Evolutionary conservation across 1,140 invertebrate genomes (phyloP), one percentile per base, ranked within the genome.

Genomic region (Babylonia areolata): DNA sequence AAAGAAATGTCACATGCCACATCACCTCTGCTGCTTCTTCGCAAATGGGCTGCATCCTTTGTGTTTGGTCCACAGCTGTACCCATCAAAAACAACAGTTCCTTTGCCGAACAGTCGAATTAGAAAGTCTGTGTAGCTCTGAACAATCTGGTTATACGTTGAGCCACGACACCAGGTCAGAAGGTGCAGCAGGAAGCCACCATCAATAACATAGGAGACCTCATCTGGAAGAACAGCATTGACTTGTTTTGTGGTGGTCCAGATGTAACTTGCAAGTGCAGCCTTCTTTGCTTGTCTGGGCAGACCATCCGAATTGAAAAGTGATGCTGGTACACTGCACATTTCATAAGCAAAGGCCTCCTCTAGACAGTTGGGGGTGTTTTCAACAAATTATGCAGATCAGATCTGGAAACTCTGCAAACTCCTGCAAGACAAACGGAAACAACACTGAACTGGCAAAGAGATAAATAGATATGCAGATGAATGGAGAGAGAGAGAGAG

Each of bases 231-330:
- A 35, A 9, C 11, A 3, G 39, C 37, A 11, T 58, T 2, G 12
- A n/a, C 77, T 15, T 78, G 78, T 42, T 46, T 2, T 83, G 51
- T 12, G 28, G 37, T 35, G 20, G 58, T 69, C 88, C 84, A 89
- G 1, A 90, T 85, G 64, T 85, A 88, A 81, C 90, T 77, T 81
- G 87, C 71, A 17, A 90, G 40, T 20, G 51, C 3, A n/a, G 87
- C 11, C 51, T 3, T 42, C 9, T 28, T 37, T 42, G 35, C 77
- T 42, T 79, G 35, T 79, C 77, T 31, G 17, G 1, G 69, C 54
- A 87, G 23, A 51, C 87, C 90, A 33, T 80, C 37, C 20, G 73
- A 20, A 28, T 89, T 88, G 89, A 90, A 91, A 20, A 89, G 77
- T 35, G 89, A 73, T 20, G 84, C 69, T 28, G 86, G 87, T 37